Base-by-base conservation (phyloP, 2,888 invertebrate genomes). In the Euphydryas editha region DNA sequence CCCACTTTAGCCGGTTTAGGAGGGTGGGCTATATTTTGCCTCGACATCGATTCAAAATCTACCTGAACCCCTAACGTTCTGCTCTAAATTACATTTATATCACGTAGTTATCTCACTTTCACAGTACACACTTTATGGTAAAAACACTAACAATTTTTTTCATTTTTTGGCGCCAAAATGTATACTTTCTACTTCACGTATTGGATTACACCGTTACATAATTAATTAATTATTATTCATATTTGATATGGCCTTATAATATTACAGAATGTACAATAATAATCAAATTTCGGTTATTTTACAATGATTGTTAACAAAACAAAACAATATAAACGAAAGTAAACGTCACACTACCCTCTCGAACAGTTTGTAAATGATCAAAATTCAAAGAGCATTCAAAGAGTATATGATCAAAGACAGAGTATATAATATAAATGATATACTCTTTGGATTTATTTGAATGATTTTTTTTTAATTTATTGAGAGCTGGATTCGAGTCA, bases 1-100 rank as follows among this genome's bases (percentile, higher is more conserved):
- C 91, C 91, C 91, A 88, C 87, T 89, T 68, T 83, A 82, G 78
- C 75, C 80, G 80, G 82, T 81, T 81, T 81, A 84, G 82, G 85
- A 85, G 90, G 90, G 90, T 87, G 86, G 86, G 84, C 81, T 82
- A 69, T 81, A 80, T 83, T 83, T 82, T 82, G 81, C 83, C 84
- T 81, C 75, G 81, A 70, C 87, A 87, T 86, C 79, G 87, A 86
- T 70, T 68, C 62, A 17, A 70, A 65, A 62, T 62, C 59, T 67
- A 65, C 70, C 70, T 65, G 62, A 64, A 56, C 56, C 46, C 24
- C 62, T 37, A 56, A 56, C 56, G 56, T 37, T 18, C 47, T 39
- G 46, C 39, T 49, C 37, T 47, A 37, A 44, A 44, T 55, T 62
- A 21, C 30, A 39, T 17, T 51, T 21, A 51, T 24, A 51, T 54